Evolutionary conservation across 92 coral and sea anemone species (phyloP).

Genomic region (Bergia puertoricense): DNA sequence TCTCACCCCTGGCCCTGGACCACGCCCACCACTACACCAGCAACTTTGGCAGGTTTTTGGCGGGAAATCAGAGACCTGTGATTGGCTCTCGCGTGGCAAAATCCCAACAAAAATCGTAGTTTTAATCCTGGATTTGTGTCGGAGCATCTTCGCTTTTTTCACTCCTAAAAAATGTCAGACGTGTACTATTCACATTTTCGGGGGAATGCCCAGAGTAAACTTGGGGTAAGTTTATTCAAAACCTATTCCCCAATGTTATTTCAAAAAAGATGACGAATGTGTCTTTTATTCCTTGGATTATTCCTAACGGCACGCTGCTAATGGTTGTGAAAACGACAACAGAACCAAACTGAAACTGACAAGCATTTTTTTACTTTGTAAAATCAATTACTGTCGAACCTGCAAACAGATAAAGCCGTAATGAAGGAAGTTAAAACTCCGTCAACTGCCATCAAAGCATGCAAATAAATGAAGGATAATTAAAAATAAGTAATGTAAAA

Average conservation of each 20-base stretch:
- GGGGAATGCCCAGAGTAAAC: neutral
- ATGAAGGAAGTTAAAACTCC: no score
- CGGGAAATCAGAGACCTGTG: neutral
- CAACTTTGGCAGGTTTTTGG: neutral
- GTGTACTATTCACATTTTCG: slow-evolving; percentile 16
- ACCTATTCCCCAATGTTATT: neutral
- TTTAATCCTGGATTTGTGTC: neutral
- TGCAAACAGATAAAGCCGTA: no score
- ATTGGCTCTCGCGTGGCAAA: neutral
- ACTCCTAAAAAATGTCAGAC: slow-evolving; percentile 22
- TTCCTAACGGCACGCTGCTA: no score
- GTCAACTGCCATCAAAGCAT: neutral
- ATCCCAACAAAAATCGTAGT: neutral
- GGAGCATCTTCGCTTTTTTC: no score
- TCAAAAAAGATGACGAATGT: neutral
- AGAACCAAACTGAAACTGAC: neutral
- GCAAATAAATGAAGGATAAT: neutral
- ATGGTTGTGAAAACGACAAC: neutral
- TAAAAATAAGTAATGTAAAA: no score
- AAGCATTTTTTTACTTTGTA: neutral
- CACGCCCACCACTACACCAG: no score
- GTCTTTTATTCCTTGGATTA: neutral
- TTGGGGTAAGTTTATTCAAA: slow-evolving; percentile 36
- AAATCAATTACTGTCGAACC: neutral
- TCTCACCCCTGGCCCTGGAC: no score